These are phyloP conservation scores for Drosophila sp. DNA, from an alignment of 1,140 invertebrate species.

Conservation along the genomic window DNA sequence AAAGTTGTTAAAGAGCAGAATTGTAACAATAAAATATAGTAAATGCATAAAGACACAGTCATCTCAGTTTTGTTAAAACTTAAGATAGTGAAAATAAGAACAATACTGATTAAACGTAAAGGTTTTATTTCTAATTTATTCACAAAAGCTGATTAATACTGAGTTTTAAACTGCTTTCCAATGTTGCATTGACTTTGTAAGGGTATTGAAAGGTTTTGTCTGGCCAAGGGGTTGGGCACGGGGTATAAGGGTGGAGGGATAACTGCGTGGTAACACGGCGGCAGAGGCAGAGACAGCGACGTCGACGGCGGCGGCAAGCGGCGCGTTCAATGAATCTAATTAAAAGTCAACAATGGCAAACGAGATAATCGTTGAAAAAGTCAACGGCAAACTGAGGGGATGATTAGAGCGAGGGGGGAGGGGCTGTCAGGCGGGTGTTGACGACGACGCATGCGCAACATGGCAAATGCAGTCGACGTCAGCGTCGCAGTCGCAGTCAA, in stretches of 20 bases:
- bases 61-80: no score
- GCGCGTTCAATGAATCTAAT: slow-evolving; percentile 84
- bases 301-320: slow-evolving; percentile 55
- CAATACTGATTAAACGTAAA: no score
- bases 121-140: no score
- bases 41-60: no score
- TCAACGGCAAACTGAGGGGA: slow-evolving; percentile 21
- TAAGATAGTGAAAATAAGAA: no score
- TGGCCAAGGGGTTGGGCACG: neutral
- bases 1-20: no score
- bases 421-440: slow-evolving; percentile 10
- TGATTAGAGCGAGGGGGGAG: slow-evolving; percentile 2
- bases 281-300: slow-evolving; percentile 1
- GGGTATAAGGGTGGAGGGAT: neutral
- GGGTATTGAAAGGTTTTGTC: slow-evolving; percentile 12
- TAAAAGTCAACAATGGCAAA: slow-evolving; percentile 84
- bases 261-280: neutral
- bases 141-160: no score
- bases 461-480: slow-evolving; percentile 38
- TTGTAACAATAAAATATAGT: no score
- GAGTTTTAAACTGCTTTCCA: no score
- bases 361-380: slow-evolving; percentile 74
- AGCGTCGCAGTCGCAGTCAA: slow-evolving; percentile 16
- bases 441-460: slow-evolving; percentile 78
- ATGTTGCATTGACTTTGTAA: neutral